phyloP scores from a whole-genome alignment of 1,140 invertebrate genomes.

The Ectropis grisescens region DNA sequence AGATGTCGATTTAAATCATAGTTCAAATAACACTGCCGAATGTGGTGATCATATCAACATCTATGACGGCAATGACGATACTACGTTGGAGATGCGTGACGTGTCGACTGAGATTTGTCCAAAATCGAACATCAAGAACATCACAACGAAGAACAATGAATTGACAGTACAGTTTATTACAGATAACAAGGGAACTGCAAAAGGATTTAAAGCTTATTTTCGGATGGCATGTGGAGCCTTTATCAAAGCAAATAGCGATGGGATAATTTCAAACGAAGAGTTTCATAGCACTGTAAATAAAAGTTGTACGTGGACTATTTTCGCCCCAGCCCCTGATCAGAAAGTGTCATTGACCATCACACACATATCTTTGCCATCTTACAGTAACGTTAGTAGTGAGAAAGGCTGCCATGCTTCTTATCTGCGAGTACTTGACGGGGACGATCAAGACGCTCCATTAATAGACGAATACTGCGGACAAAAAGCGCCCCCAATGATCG shows the following conservation, averaged over 20 bases:
- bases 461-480: slow-evolving; percentile 71
- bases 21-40: slow-evolving; percentile 11
- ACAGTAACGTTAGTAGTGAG: slow-evolving; percentile 22
- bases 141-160: slow-evolving; percentile 73
- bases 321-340: slow-evolving; percentile 68
- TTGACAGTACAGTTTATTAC: slow-evolving; percentile 76
- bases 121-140: slow-evolving; percentile 51
- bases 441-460: slow-evolving; percentile 70
- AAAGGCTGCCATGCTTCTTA: slow-evolving; percentile 38
- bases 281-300: slow-evolving; percentile 20
- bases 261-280: slow-evolving; percentile 54
- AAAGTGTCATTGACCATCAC: slow-evolving; percentile 81
- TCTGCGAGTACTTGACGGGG: slow-evolving; percentile 77
- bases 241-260: slow-evolving; percentile 72
- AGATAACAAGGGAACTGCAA: slow-evolving; percentile 71
- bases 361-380: slow-evolving; percentile 57
- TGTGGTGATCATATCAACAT: slow-evolving; percentile 63
- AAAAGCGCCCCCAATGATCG: slow-evolving; percentile 72
- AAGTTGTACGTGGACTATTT: slow-evolving; percentile 60
- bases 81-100: slow-evolving; percentile 25
- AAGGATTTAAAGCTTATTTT: slow-evolving; percentile 81
- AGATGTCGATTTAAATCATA: slow-evolving; percentile 71
- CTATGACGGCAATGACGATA: slow-evolving; percentile 78
- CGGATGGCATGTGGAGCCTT: slow-evolving; percentile 76
- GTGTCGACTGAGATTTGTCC: slow-evolving; percentile 40